Base-by-base conservation (phyloP, 1,140 invertebrate genomes). In the Streblospio benedicti region DNA sequence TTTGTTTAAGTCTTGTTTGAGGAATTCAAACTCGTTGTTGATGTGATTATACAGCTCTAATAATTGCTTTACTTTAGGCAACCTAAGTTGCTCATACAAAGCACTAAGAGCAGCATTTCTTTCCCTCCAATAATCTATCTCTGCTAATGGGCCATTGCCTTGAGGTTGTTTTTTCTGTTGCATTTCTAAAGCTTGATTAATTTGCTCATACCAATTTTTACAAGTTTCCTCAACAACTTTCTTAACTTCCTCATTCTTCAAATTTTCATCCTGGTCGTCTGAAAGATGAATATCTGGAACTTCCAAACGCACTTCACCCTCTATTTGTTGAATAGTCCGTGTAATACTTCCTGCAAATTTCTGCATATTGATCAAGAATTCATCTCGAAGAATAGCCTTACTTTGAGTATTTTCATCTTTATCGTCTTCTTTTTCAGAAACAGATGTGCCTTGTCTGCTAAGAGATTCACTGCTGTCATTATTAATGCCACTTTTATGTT, bases 101-200 rank as follows among this genome's bases (percentile, higher is more conserved):
- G 85, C 80, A 53, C 87, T 87, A 2, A 92, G 78, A 51, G 85
- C 85, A 0, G 83, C 83, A 69, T 91, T 85, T 67, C 85, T 79
- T 62, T 89, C 85, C 30, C 86, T 81, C 91, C 91, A 93, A 63
- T 87, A 89, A 45, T 86, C 84, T 65, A 87, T 89, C 69, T 92
- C 89, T 0, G 86, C 84, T 51, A 91, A 78, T 1, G 90, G 91
- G 0, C 86, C 86, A 60, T 86, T 84, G 0, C 84, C 86, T 44
- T 82, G 78, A 0, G 84, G 81, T 41, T 65, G 66, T 60, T 73
- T 76, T 55, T 73, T 72, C 60, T 76, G 60, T 53, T 71, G 69
- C 20, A 59, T 65, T 35, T 79, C 73, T 4, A 80, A 53, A 18
- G 76, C 79, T 18, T 58, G 63, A 38, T 66, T 64, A 14, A 80